These are phyloP conservation scores for Platalea minor DNA, from an alignment of 2,797 vertebrate species.

Conservation along the genomic window DNA sequence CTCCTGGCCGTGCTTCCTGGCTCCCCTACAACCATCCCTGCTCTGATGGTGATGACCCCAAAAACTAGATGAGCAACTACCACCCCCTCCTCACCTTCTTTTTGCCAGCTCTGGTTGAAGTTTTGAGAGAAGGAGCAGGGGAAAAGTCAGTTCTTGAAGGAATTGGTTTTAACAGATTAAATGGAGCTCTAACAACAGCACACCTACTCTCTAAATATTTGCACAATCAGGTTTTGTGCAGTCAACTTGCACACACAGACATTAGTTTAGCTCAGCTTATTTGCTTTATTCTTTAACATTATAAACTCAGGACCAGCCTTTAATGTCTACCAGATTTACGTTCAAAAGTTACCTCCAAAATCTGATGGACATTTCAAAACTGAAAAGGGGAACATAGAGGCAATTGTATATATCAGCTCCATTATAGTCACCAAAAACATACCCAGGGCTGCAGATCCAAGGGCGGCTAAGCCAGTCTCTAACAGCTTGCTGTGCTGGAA, in stretches of 20 bases:
- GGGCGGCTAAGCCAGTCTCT: not conserved
- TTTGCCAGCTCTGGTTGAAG: not conserved
- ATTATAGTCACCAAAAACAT: fast-evolving
- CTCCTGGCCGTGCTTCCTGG: not conserved
- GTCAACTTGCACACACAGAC: not conserved
- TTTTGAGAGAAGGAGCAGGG: not conserved
- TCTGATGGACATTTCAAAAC: not conserved
- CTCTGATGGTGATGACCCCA: not conserved
- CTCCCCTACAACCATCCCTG: not conserved
- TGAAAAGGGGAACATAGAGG: not conserved
- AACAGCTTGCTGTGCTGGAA: not conserved
- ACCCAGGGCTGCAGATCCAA: not conserved
- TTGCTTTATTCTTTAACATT: not conserved
- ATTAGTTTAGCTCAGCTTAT: not conserved
- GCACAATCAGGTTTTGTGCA: not conserved
- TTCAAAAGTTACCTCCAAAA: not conserved
- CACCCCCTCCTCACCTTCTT: not conserved
- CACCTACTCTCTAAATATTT: not conserved
- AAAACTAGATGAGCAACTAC: not conserved
- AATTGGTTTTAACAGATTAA: not conserved
- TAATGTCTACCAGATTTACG: not conserved
- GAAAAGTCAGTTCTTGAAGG: not conserved
- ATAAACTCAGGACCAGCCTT: not conserved
- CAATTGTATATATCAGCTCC: not conserved
- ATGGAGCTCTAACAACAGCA: not conserved